These are phyloP conservation scores for Rhodeus uyekii DNA, from an alignment of 2,797 vertebrate genomes.

Conservation along the genomic window DNA sequence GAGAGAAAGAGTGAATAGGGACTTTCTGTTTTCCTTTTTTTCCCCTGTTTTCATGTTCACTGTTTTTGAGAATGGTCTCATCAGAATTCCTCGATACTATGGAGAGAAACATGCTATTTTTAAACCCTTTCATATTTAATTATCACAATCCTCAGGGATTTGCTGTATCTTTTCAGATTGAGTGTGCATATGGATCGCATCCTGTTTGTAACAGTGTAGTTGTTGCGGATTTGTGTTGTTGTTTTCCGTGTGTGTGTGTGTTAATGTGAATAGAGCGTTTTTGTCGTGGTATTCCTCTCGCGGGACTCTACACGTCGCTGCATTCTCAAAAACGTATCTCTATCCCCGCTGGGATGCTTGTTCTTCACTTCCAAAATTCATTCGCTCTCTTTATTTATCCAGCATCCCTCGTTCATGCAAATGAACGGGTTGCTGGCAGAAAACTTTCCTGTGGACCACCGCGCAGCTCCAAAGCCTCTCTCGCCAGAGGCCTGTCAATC, in stretches of 20 bases:
- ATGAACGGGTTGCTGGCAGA: conserved; percentile 32
- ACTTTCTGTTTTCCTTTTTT: conserved; percentile 39
- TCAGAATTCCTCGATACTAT: conserved; percentile 69
- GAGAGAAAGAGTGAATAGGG: conserved; percentile 25
- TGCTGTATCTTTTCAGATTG: conserved; percentile 64
- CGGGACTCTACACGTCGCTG: conserved; percentile 32
- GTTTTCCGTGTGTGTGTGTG: neutral
- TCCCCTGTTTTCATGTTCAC: neutral
- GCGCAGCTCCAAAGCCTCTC: conserved; percentile 74
- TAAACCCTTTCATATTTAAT: conserved; percentile 75
- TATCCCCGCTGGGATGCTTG: conserved; percentile 36
- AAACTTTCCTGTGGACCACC: conserved; percentile 45
- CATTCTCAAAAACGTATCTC: conserved; percentile 39
- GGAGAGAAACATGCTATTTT: conserved; percentile 71
- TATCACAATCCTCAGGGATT: conserved; percentile 73
- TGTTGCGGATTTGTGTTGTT: conserved; percentile 49
- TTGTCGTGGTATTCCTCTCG: conserved; percentile 63
- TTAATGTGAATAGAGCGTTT: conserved; percentile 54
- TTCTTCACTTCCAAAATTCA: conserved; percentile 47
- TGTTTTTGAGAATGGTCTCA: conserved; percentile 59
- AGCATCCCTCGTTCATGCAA: conserved; percentile 50
- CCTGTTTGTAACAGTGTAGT: conserved; percentile 52
- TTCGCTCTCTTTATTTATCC: conserved; percentile 48
- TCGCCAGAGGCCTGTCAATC: conserved; percentile 78
- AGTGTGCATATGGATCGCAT: conserved; percentile 35